These are phyloP conservation scores for Chironex yamaguchii DNA, from an alignment of 30 jellyfish, hydroid and myxozoan genomes.

Conservation along the genomic window DNA sequence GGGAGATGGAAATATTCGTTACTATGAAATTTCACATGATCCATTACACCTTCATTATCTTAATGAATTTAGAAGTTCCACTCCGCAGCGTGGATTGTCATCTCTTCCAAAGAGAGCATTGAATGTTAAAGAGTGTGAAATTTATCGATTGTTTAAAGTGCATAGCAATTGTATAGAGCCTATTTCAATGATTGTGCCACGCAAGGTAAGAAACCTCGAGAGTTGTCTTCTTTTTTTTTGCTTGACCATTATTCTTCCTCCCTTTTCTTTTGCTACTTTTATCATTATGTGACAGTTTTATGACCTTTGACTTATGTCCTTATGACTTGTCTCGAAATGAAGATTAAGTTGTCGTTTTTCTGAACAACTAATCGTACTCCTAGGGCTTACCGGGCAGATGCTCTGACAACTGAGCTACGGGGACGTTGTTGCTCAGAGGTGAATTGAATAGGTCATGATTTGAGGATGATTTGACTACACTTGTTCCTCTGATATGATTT, in stretches of 20 bases:
- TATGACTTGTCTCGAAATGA: neutral
- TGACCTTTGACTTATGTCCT: neutral
- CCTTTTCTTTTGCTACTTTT: too few species aligned
- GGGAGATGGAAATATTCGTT: constrained; percentile 94
- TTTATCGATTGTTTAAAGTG: constrained; percentile 79
- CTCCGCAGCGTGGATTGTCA: constrained; percentile 90
- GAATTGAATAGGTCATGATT: too few species aligned
- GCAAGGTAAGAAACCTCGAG: constrained; percentile 82
- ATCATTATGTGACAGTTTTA: too few species aligned
- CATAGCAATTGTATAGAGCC: constrained; percentile 83
- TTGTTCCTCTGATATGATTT: too few species aligned
- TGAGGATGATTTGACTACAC: too few species aligned
- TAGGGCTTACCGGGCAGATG: too few species aligned
- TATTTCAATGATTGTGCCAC: constrained; percentile 90
- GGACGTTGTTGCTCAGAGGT: too few species aligned
- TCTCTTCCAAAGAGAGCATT: constrained; percentile 84
- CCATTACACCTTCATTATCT: constrained; percentile 67
- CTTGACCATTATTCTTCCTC: too few species aligned
- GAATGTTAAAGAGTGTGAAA: constrained; percentile 75
- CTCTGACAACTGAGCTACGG: too few species aligned
- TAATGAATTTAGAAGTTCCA: constrained; percentile 74
- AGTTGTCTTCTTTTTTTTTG: too few species aligned
- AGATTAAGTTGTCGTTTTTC: too few species aligned
- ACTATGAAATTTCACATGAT: constrained; percentile 72
- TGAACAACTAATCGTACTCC: too few species aligned